Evolutionary conservation across 2,888 invertebrate genomes (phyloP), one percentile per base, ranked within the genome.

Genomic region (Synergus laeviventris): DNA sequence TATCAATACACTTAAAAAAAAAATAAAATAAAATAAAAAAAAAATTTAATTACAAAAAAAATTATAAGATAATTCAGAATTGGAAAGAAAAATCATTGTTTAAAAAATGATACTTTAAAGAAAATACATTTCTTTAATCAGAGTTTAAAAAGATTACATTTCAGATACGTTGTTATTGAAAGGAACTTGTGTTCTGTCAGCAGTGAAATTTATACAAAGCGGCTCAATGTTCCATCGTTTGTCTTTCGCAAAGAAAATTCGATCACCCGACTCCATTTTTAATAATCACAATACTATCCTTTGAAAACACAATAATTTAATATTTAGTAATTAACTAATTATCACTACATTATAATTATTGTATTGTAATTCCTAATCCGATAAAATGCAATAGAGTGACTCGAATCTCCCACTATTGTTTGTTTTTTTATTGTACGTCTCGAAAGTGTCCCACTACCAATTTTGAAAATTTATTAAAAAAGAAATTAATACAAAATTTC

Each of bases 141-240:
- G 12, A 24, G 11, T 42, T 70, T 70, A 45, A 18, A 24, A 18
- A 38, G 18, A 54, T 18, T 11, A 36, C 2, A 21, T 9, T 45
- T 42, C n/a, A 60, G n/a, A 59, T 24, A 11, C 14, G n/a, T 59
- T 60, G 56, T 59, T 45, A 60, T 74, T 74, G n/a, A 39, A 18
- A 24, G 38, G n/a, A 39, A 38, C 9, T 59, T 73, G 73, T 45
- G 73, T 39, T 70, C 49, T 31, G 9, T 70, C 49, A 49, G 49
- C 70, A 62, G 38, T 62, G 62, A 62, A 39, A 62, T 49, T 70
- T 49, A 31, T 70, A 70, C 70, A 70, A n/a, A 49, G 70, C 70
- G 70, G 49, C 70, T 70, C 49, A 66, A 64, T 24, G 14, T 62
- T 62, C 38, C 61, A 36, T 42, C 42, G 18, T 66, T 24, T 45